These are phyloP conservation scores for Scaptomyza montana DNA, from an alignment of 1,140 invertebrate genomes.

Conservation along the genomic window DNA sequence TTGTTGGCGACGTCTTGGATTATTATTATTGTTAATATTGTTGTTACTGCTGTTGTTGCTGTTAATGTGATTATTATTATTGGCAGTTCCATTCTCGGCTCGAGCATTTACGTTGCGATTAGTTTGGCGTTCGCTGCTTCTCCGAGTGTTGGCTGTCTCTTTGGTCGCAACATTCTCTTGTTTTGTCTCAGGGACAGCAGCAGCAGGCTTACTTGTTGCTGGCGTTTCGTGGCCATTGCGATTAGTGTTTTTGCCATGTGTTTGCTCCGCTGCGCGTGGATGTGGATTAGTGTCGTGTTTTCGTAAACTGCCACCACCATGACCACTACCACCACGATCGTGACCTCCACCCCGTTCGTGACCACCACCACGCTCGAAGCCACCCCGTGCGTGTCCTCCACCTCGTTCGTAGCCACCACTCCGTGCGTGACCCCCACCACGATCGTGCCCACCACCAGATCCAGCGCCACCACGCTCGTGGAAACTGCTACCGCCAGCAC, in stretches of 20 bases:
- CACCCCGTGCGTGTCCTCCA: not conserved
- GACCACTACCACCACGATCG: conserved; percentile 1
- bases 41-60: conserved; percentile 10
- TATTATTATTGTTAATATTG: conserved; percentile 17
- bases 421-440: conserved; percentile 21
- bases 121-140: conserved; percentile 39
- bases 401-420: conserved; percentile 5
- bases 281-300: conserved; percentile 16
- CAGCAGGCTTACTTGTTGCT: conserved; percentile 12
- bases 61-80: conserved; percentile 9
- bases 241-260: conserved; percentile 20
- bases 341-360: conserved; percentile 1
- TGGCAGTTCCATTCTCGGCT: conserved; percentile 54
- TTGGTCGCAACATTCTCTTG: conserved; percentile 40
- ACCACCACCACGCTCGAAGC: conserved; percentile 13
- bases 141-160: conserved; percentile 36
- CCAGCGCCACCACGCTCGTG: not conserved
- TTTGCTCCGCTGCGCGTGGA: conserved; percentile 5
- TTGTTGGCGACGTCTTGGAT: conserved; percentile 48
- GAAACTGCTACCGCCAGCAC: conserved; percentile 18
- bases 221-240: conserved; percentile 52
- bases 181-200: conserved; percentile 29
- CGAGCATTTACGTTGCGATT: conserved; percentile 47
- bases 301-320: conserved; percentile 30
- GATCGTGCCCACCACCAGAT: conserved; percentile 4